Base-by-base conservation (phyloP, 2,113 vertebrate species). In the Mesoclemmys tuberculata region DNA sequence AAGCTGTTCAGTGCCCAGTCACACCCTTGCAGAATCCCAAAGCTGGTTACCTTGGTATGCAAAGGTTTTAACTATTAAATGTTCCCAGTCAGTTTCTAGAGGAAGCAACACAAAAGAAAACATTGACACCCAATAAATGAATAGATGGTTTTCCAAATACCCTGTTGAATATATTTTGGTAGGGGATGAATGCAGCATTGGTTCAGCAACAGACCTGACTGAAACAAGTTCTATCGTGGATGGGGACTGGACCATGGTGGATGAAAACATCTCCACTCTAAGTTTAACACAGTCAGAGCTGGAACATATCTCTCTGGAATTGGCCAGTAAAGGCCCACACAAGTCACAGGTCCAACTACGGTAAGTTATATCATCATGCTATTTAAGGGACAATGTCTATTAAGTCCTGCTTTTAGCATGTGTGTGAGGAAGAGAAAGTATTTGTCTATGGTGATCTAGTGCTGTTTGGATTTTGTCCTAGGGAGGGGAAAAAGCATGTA, bases 201-300 rank as follows among this genome's bases (percentile, higher is more conserved):
- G 99, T 86, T 99, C 99, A 61, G 99, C 99, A 94, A 99, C 99
- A 0, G 99, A 99, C 97, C 96, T 99, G 95, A 99, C 99, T 3
- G 99, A 99, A 98, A 99, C 99, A 90, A 99, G 99, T 97, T 99
- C 99, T 14, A 96, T 99, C 98, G 98, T 99, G 96, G 99, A 99
- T 44, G 99, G 99, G 8, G 99, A 99, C 89, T 99, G 99, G 99
- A 99, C 98, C 3, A 98, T 99, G 99, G 99, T 99, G 12, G 99
- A 99, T 85, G 99, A 99, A 98, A 99, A 99, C 96, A 98, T 99
- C 84, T 99, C 99, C 82, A 98, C 99, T 7, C 97, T 99, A 88
- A 99, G 99, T 95, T 97, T 99, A 96, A 99, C 99, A 38, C 99
- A 99, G 93, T 99, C 99, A 12, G 99, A 99, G 96, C 97, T 99